A percentile compares a stretch with the other conserved stretches of the same genome.
Evolutionary conservation across 2,113 vertebrate genomes (phyloP).

Genomic region (Euleptes europaea): DNA sequence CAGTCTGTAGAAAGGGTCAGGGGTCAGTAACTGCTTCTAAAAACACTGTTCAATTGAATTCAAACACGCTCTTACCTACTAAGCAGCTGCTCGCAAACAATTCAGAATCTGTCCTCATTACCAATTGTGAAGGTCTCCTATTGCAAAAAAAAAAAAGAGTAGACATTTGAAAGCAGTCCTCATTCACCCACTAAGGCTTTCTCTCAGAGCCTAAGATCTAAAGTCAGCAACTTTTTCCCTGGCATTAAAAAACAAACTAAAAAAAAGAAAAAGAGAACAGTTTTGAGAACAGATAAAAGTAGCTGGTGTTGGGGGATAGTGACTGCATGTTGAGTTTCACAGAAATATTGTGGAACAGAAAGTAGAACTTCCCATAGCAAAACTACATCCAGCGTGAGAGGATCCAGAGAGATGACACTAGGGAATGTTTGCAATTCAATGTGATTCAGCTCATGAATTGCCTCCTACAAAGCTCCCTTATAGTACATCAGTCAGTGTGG

Average conservation of each 20-base stretch:
- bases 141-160: constrained; percentile 49
- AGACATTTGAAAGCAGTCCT: constrained; percentile 50
- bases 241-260: constrained; percentile 33
- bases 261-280: background rate
- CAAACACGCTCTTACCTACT: constrained; percentile 70
- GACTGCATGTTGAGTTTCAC: constrained; percentile 28
- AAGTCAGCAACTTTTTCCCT: constrained; percentile 14
- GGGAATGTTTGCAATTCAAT: constrained; percentile 4
- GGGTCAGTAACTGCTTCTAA: constrained; percentile 85
- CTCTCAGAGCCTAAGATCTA: constrained; percentile 42
- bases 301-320: constrained; percentile 5
- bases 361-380: constrained; percentile 33
- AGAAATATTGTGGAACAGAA: background rate
- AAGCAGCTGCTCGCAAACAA: constrained; percentile 69
- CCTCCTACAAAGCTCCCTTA: background rate
- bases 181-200: constrained; percentile 34
- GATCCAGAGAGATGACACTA: background rate
- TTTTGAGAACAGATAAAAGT: constrained; percentile 34
- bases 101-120: constrained; percentile 62
- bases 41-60: constrained; percentile 76
- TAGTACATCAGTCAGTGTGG: background rate
- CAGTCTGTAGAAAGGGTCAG: constrained; percentile 79
- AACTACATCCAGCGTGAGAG: constrained; percentile 8
- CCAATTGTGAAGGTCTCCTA: constrained; percentile 64
- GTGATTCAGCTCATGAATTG: background rate